Base-by-base conservation (phyloP, 2,797 vertebrate genomes). In the Gallinago stenura region DNA sequence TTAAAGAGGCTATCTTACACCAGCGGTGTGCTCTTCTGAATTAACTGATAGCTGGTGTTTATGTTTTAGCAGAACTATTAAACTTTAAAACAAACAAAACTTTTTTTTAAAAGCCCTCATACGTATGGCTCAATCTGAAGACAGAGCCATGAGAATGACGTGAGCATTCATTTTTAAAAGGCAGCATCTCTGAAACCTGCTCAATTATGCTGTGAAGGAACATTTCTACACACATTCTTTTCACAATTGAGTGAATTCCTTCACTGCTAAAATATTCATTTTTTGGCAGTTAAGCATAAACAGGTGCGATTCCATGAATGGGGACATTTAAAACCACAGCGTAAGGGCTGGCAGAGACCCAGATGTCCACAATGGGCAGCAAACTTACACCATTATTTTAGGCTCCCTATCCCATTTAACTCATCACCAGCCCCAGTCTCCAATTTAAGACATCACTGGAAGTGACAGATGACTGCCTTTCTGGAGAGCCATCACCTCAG, bases 251-350 rank as follows among this genome's bases (percentile, higher is more conserved):
- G 65, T 89, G 68, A 77, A 96, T 81, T 93, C 70, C 46, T 94
- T 84, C 89, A 91, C 39, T 93, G 79, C 75, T 93, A 68, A 92
- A 92, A 89, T 64, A 94, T 83, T 89, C 61, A 13, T 14, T 75
- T 95, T 95, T 80, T 94, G 94, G 95, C 92, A 86, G 46, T 70
- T 89, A 54, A 68, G 81, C 56, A 83, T 71, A 87, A 95, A 68
- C 92, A 94, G 95, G 87, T 97, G 96, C 48, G 65, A 81, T 65
- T 64, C 50, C 31, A 82, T 93, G 87, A 96, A 97, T 92, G 57
- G 57, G 56, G 82, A 92, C 69, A 93, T 88, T 91, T 92, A 89
- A 97, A 95, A 86, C 46, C 79, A 91, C 41, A 46, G 25, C 24
- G 3, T 92, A 58, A 89, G 57, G 46, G 76, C 84, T 92, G 65